phyloP scores from a whole-genome alignment of 2,113 vertebrate genomes.

The Pagrus major region DNA sequence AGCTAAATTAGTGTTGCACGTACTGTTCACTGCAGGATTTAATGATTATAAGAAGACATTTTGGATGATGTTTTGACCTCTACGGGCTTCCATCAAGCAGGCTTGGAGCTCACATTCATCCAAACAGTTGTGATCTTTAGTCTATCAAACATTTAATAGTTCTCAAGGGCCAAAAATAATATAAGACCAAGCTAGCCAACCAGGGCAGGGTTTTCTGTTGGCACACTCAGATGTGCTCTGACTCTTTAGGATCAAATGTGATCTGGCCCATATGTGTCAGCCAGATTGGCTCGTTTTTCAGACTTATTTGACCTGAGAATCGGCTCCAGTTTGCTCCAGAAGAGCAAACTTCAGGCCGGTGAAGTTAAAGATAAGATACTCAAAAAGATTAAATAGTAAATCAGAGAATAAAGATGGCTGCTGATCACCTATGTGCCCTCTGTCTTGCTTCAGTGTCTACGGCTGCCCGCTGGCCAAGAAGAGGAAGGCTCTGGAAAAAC shows the following conservation, averaged over 20 bases:
- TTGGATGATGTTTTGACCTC: neutral
- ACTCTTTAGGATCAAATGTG: neutral
- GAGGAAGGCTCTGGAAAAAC: constrained; percentile 95
- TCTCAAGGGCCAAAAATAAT: neutral
- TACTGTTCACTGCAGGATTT: neutral
- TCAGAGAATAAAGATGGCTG: constrained; percentile 40
- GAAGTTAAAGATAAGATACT: neutral
- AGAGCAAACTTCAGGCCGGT: neutral
- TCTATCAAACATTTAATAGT: neutral
- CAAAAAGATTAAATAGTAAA: constrained; percentile 16
- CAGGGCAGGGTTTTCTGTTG: neutral
- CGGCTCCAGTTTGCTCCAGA: neutral
- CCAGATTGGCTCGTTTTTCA: constrained; percentile 5
- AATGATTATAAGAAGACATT: neutral
- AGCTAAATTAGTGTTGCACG: neutral
- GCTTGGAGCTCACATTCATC: neutral
- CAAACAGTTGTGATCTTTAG: neutral
- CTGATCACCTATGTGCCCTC: constrained; percentile 39
- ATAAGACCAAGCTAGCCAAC: neutral
- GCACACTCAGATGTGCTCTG: neutral
- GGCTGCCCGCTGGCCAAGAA: constrained; percentile 98
- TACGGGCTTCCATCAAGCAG: neutral
- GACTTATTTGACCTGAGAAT: constrained; percentile 11
- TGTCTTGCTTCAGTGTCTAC: constrained; percentile 88
- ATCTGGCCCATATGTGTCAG: neutral